Evolutionary conservation across 1,140 invertebrate species (phyloP).

Genomic region (Scylla paramamosain): DNA sequence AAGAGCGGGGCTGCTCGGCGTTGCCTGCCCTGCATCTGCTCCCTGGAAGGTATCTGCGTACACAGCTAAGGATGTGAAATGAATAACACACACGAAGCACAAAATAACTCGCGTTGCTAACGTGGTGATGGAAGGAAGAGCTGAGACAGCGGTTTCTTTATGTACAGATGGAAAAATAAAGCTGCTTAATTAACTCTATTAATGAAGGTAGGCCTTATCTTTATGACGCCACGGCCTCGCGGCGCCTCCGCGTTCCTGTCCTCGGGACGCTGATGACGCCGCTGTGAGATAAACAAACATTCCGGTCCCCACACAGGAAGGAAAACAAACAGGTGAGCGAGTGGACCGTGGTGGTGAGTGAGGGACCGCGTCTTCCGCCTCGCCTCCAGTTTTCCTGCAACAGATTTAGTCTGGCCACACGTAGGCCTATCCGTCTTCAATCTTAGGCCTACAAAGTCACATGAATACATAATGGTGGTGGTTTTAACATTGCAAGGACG

Average conservation of each 20-base stretch:
- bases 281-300: neutral
- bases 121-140: neutral
- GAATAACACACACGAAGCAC: neutral
- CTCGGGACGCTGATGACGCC: neutral
- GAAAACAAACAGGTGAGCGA: neutral
- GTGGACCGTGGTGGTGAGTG: neutral
- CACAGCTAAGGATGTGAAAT: neutral
- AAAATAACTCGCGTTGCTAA: neutral
- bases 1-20: no score
- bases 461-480: neutral
- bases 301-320: neutral
- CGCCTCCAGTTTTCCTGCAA: neutral
- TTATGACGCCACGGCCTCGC: neutral
- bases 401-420: neutral
- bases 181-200: constrained; percentile 5
- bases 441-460: neutral
- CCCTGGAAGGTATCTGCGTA: no score
- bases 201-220: neutral
- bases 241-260: neutral
- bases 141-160: neutral
- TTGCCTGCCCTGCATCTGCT: no score
- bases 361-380: neutral
- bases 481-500: constrained; percentile 1
- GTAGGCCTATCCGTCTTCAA: constrained; percentile 1
- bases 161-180: neutral